These are phyloP conservation scores for Nothocercus nigrocapillus DNA, from an alignment of 2,113 vertebrate species.

Conservation along the genomic window DNA sequence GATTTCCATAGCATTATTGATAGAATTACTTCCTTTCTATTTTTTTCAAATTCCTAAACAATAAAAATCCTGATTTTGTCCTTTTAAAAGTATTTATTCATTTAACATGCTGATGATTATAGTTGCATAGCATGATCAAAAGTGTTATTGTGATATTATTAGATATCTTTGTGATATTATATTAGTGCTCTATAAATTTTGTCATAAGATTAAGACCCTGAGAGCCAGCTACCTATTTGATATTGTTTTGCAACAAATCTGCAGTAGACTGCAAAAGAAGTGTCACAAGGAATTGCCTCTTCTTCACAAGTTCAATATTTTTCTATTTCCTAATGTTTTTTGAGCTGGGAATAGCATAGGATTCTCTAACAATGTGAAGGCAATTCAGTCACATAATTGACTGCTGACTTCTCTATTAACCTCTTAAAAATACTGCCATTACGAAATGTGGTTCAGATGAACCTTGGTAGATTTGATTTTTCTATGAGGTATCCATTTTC, in stretches of 20 bases:
- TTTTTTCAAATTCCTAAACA: neutral
- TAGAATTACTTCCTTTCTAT: neutral
- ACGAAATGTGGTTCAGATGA: conserved; percentile 18
- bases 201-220: neutral
- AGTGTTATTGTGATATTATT: neutral
- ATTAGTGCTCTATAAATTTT: neutral
- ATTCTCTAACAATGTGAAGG: neutral
- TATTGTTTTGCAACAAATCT: neutral
- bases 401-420: conserved; percentile 10
- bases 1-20: neutral
- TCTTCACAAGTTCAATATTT: neutral
- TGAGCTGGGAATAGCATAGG: neutral
- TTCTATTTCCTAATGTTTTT: neutral
- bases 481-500: neutral
- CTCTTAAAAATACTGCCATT: conserved; percentile 16
- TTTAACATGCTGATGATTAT: neutral
- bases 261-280: neutral
- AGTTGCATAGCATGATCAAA: neutral
- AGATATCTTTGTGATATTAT: neutral
- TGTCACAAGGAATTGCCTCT: neutral
- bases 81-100: neutral
- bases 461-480: neutral
- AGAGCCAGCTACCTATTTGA: neutral
- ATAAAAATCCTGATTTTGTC: neutral
- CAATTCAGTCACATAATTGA: conserved; percentile 18